Evolutionary conservation across 2,797 vertebrate species (phyloP), one percentile per base, ranked within the genome.

Genomic region (Scomberomorus guttatus): DNA sequence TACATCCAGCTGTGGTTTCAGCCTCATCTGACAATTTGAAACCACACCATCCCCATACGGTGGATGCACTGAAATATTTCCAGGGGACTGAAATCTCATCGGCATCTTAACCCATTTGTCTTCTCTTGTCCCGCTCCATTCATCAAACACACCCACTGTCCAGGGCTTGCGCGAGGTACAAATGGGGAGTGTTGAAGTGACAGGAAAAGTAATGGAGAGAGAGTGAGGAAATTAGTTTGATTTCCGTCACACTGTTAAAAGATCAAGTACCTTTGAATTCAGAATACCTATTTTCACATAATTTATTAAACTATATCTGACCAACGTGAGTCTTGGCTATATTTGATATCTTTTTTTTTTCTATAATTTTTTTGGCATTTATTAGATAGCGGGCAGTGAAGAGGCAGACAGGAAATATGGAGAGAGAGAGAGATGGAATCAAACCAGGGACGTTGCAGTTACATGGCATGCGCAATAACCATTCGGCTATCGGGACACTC

Each of bases 81-180:
- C 52, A 5, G 12, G 34, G 66, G 48, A 68, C 6, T 63, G 61
- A 83, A 76, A 68, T 84, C 62, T 77, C 70, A 63, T 29, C 20
- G 24, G 20, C 34, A 34, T 84, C 67, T 75, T 55, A 44, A 76
- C 58, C 69, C 64, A 74, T 88, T 89, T 75, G 34, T 81, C 77
- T 80, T 85, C 50, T 62, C 60, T 55, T 73, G 61, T 83, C 78
- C 39, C 34, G 44, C 44, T 82, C 69, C 50, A 76, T 83, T 71
- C 57, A 80, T 87, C 80, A 74, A 37, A 61, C 48, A 57, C 62
- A 59, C 75, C 44, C 62, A 56, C 60, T 74, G 63, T 72, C 66
- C 4, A 72, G 54, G 29, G 58, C 62, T 57, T 70, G 32, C 34
- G 22, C 29, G 7, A 54, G 27, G 20, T 78, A 71, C 27, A 76